Evolutionary conservation across 2,113 vertebrate species (phyloP), one percentile per base, ranked within the genome.

Genomic region (Tricholaema leucomelas): DNA sequence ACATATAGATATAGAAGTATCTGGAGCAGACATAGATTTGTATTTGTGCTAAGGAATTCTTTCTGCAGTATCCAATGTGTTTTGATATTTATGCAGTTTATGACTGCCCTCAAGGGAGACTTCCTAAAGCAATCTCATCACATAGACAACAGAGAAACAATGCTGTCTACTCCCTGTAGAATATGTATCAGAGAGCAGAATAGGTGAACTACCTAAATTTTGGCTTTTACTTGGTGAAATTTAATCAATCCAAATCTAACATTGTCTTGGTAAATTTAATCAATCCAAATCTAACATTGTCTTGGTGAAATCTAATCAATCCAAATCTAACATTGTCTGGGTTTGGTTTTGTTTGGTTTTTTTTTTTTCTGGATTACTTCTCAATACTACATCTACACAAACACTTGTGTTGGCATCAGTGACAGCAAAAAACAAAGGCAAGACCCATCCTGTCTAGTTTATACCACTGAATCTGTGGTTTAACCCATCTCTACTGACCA

Each of bases 211-310:
- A 38, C 3, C n/a, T 25, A 18, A 33, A 27, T 46, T 48, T 42
- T 24, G 44, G 42, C 9, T 46, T 55, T 40, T 40, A 8, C 30
- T 15, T 33, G 15, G 33, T 63, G 70, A 33, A 12, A 4, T 6
- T 23, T 25, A 25, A 23, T 50, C 48, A 7, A 23, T 28, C 36
- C 44, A 60, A 33, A 60, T 2, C 31, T 18, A 56, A 35, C 52
- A 25, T 0, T 4, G 7, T 6, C 52, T 36, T 1, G 20, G 5
- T 40, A n/a, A n/a, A n/a, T n/a, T n/a, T n/a, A n/a, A 23, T 50
- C 48, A 7, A 23, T 28, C 36, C 44, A 60, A 33, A 60, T 2
- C 31, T 18, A 56, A 35, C 52, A 25, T 0, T 4, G 7, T 6
- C 30, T 15, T 33, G 15, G 33, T 63, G 70, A 33, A 12, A 4